Base-by-base conservation (phyloP, 2,888 invertebrate species). In the Peribatodes rhomboidaria region DNA sequence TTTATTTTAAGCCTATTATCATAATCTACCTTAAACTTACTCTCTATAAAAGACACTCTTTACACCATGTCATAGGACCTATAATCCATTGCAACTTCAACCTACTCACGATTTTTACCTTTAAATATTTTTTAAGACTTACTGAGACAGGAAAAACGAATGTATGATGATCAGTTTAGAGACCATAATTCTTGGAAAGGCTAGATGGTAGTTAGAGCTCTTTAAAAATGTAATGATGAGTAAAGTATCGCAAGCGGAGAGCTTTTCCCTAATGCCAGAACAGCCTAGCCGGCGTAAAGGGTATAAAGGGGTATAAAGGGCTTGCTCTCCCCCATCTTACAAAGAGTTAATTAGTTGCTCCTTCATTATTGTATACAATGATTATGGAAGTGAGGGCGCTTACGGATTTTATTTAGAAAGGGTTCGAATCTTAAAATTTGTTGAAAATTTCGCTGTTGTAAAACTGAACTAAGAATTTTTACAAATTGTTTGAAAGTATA, bases 291-390 rank as follows among this genome's bases (percentile, higher is more conserved):
- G 50, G 58, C 62, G 62, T 60, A 63, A 68, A 65, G 58, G 50
- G 58, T 59, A 59, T 60, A 63, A 68, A 65, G 58, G 20, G 70
- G 58, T 63, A 70, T 65, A 66, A 71, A 67, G 42, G 65, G 60
- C 65, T 62, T 62, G 61, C 54, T 49, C 44, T 35, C 20, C 50
- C 61, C 68, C 67, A 39, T 65, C 59, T 78, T 79, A 78, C 70
- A 67, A 67, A 70, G 71, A 74, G 72, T 76, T 81, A 81, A 81
- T 81, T 81, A 80, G 74, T 76, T 74, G 75, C 73, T 74, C 60
- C 71, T 75, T 77, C 77, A 72, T 75, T 77, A 76, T 73, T 72
- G 72, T 74, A 69, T 71, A 77, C 71, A 73, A 71, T 79, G 78
- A 78, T 78, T 73, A 76, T 68, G 50, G 47, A 57, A 60, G 64